A percentile compares a stretch with the other conserved stretches of the same genome.
Evolutionary conservation across 2,888 invertebrate genomes (phyloP).

Genomic region (Chrysolina americana): DNA sequence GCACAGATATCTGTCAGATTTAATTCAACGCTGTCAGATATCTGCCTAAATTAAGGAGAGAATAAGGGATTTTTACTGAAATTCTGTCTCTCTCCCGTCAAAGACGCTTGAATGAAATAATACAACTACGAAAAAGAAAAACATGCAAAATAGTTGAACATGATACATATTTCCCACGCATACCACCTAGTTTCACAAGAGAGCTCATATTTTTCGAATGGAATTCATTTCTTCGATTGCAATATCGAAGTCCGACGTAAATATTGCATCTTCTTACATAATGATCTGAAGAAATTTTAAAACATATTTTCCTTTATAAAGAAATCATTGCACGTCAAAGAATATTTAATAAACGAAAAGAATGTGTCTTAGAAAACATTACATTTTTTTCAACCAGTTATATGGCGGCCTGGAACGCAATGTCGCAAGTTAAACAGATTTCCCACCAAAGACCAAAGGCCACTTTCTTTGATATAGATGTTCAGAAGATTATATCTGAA

Average conservation of each 20-base stretch:
- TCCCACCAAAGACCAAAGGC: neutral
- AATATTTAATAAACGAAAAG: neutral
- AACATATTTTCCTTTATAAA: neutral
- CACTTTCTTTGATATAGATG: neutral
- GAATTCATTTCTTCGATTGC: neutral
- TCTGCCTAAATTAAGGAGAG: too few relatives aligned
- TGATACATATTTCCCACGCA: neutral
- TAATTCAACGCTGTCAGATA: too few relatives aligned
- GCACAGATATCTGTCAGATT: too few relatives aligned
- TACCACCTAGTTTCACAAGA: neutral
- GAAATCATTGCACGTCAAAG: neutral
- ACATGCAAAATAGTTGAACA: too few relatives aligned
- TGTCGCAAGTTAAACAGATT: neutral
- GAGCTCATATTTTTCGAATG: neutral
- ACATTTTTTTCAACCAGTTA: neutral
- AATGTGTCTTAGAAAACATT: neutral
- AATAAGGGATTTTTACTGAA: too few relatives aligned
- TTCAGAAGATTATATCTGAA: neutral
- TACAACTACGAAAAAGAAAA: too few relatives aligned
- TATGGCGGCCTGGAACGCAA: neutral
- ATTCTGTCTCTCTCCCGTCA: too few relatives aligned
- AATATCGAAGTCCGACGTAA: neutral
- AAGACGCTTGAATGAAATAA: too few relatives aligned
- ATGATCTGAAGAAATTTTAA: neutral
- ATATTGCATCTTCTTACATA: slow-evolving; percentile 6